These are phyloP conservation scores for Bombylius major DNA, from an alignment of 2,888 invertebrate genomes.

Conservation along the genomic window DNA sequence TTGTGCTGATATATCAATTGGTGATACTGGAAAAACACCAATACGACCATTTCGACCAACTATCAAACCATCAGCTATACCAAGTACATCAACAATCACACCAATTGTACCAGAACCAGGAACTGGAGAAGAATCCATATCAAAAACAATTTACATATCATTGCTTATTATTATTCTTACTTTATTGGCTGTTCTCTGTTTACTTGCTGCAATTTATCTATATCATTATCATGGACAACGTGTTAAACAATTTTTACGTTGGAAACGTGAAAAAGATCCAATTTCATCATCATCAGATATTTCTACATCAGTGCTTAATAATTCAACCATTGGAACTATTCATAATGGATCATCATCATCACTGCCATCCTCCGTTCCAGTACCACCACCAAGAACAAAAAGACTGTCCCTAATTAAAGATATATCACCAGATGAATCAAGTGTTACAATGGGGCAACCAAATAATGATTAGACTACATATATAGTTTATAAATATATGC, in stretches of 20 bases:
- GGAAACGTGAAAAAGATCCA: constrained; percentile 26
- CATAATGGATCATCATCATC: neutral
- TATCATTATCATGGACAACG: constrained; percentile 62
- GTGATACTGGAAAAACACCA: constrained; percentile 38
- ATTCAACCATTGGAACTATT: neutral
- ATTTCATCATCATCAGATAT: neutral
- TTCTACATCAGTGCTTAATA: neutral
- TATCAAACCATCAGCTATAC: constrained; percentile 25
- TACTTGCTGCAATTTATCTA: constrained; percentile 55
- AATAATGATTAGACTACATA: neutral
- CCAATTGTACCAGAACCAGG: constrained; percentile 12
- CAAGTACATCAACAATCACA: constrained; percentile 15
- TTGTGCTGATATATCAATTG: constrained; percentile 68
- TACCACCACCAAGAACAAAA: constrained; percentile 31
- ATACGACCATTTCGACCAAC: constrained; percentile 33
- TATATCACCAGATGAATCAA: constrained; percentile 24
- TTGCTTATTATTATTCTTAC: constrained; percentile 48
- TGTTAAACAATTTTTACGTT: constrained; percentile 49
- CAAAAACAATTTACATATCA: constrained; percentile 18
- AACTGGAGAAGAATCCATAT: constrained; percentile 19
- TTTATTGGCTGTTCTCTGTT: constrained; percentile 50
- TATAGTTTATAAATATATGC: too few species aligned
- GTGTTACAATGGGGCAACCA: constrained; percentile 13
- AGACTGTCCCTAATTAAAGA: constrained; percentile 25
- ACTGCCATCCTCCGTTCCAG: constrained; percentile 13